Conservation (phyloP, 2,888 invertebrate genomes). For the Ophioninae sp. region DNA sequence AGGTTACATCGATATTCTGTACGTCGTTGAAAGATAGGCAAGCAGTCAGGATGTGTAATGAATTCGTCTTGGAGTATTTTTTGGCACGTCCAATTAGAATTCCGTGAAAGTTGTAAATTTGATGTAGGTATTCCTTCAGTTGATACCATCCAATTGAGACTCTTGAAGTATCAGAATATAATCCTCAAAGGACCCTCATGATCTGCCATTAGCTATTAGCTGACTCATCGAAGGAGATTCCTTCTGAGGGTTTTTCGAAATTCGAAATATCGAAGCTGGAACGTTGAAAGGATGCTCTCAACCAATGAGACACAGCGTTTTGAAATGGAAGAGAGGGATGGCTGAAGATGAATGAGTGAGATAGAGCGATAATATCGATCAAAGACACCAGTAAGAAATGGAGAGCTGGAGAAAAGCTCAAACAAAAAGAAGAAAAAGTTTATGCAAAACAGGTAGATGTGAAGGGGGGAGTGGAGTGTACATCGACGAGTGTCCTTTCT, state of each 20-base stretch:
- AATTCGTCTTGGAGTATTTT: not conserved
- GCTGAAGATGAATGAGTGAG: constrained; percentile 23
- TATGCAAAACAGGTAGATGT: constrained; percentile 25
- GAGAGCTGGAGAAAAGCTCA: constrained; percentile 14
- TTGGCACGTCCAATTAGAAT: not conserved
- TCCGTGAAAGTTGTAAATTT: not conserved
- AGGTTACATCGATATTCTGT: not conserved
- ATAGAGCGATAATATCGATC: constrained; percentile 44
- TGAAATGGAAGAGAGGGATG: constrained; percentile 9
- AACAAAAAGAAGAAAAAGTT: constrained; percentile 21
- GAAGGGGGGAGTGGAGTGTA: not conserved
- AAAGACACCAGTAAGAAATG: constrained; percentile 26
- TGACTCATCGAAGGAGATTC: too few species aligned
- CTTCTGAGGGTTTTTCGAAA: not conserved
- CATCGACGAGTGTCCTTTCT: constrained; percentile 26
- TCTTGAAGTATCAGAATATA: not conserved
- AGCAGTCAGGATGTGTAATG: too few species aligned
- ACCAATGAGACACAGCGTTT: constrained; percentile 15
- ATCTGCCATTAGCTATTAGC: too few species aligned
- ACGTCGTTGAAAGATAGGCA: too few species aligned
- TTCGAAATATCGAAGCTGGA: not conserved
- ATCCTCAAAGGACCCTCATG: not conserved
- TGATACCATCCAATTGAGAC: not conserved
- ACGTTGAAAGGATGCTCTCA: not conserved
- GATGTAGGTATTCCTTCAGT: not conserved